A percentile compares a stretch with the other conserved stretches of the same genome.
Evolutionary conservation across 1,140 invertebrate genomes (phyloP).

Genomic region (Halesus radiatus): DNA sequence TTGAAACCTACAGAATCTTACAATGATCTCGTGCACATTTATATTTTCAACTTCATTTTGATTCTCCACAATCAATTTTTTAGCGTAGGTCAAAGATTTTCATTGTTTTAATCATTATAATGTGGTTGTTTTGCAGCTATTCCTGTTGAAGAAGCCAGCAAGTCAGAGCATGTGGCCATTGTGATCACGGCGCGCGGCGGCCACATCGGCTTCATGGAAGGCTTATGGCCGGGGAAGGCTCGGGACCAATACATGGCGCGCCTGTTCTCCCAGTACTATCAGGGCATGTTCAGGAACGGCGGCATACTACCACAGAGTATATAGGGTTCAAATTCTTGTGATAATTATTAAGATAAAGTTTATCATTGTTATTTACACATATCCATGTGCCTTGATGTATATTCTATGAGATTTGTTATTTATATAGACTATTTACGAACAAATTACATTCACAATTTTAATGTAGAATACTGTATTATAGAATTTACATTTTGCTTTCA

Average conservation of each 20-base stretch:
- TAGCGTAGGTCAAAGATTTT: not conserved
- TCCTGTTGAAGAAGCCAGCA: constrained; percentile 75
- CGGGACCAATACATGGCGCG: constrained; percentile 77
- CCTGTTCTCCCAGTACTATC: constrained; percentile 76
- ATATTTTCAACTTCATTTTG: too few species aligned
- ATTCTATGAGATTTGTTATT: constrained; percentile 38
- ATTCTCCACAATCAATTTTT: not conserved
- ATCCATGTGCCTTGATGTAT: constrained; percentile 35
- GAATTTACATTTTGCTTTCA: constrained; percentile 21
- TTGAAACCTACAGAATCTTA: not conserved
- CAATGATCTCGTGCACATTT: not conserved
- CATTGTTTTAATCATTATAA: not conserved
- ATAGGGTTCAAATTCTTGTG: constrained; percentile 20
- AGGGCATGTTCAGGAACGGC: constrained; percentile 62
- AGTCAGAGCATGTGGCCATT: constrained; percentile 79
- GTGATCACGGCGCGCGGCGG: constrained; percentile 82
- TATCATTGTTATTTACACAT: constrained; percentile 35
- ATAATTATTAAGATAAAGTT: constrained; percentile 23
- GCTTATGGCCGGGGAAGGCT: constrained; percentile 72
- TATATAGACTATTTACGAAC: constrained; percentile 23
- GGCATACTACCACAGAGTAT: constrained; percentile 13
- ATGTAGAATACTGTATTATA: not conserved
- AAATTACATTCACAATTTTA: constrained; percentile 20
- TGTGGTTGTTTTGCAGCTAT: constrained; percentile 71
- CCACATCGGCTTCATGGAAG: constrained; percentile 87